Evolutionary conservation across 2,797 vertebrate species (phyloP).

Genomic region (Holocentrus rufus): DNA sequence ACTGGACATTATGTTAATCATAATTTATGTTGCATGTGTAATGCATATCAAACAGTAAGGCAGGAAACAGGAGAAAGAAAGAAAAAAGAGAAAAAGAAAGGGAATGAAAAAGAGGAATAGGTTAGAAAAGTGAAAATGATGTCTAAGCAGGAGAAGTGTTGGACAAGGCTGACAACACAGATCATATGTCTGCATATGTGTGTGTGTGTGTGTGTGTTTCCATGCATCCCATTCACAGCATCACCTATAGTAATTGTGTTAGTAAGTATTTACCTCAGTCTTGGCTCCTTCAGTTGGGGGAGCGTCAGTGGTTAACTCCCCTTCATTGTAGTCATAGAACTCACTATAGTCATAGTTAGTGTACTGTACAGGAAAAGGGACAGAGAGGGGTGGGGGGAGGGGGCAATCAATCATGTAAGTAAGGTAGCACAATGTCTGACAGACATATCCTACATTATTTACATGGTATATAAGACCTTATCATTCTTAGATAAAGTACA

Average conservation of each 20-base stretch:
- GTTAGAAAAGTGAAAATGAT: background rate
- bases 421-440: conserved; percentile 45
- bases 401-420: conserved; percentile 56
- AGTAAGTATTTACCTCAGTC: conserved; percentile 86
- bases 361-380: conserved; percentile 86
- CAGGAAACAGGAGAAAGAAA: background rate
- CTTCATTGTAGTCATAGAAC: conserved; percentile 91
- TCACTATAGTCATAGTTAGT: conserved; percentile 90
- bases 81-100: background rate
- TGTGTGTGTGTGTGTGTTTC: background rate
- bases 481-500: background rate
- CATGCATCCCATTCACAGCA: conserved; percentile 18
- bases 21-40: no score
- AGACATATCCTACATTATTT: conserved; percentile 55
- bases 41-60: no score
- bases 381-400: conserved; percentile 11
- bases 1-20: background rate
- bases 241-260: conserved; percentile 23
- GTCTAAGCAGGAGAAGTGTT: background rate
- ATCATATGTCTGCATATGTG: background rate
- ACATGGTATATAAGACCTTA: conserved; percentile 51
- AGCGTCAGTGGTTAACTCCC: conserved; percentile 85
- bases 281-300: conserved; percentile 85
- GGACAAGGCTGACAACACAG: background rate
- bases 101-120: background rate